Conservation (phyloP, 2,888 invertebrate genomes). For the Cantharis lateralis region DNA sequence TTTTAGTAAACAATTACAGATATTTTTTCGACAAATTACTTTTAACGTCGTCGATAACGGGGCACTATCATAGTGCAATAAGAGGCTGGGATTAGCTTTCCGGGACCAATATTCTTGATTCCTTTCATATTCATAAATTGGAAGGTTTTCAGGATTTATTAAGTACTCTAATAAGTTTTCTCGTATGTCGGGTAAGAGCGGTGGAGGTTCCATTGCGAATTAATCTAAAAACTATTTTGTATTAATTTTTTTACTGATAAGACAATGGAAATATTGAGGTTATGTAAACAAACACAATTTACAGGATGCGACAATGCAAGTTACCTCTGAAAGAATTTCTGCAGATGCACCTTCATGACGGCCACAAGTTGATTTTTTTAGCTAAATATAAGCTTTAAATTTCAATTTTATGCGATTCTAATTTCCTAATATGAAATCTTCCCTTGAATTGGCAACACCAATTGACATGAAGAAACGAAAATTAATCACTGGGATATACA, state of each 20-base stretch:
- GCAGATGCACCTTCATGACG: too few species aligned
- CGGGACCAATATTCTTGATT: slow-evolving; percentile 71
- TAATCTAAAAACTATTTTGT: slow-evolving; percentile 1
- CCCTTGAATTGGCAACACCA: too few species aligned
- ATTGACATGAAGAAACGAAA: too few species aligned
- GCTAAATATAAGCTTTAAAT: too few species aligned
- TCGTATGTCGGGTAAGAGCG: slow-evolving; percentile 68
- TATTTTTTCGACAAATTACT: slow-evolving; percentile 45
- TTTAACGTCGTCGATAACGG: slow-evolving; percentile 60
- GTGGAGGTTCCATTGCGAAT: slow-evolving; percentile 54
- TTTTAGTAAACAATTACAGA: slow-evolving; percentile 6
- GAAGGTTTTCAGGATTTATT: slow-evolving; percentile 69
- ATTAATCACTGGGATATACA: too few species aligned
- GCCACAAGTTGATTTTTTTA: too few species aligned
- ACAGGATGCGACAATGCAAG: neutral
- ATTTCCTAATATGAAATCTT: too few species aligned
- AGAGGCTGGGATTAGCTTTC: slow-evolving; percentile 59
- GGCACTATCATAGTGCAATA: slow-evolving; percentile 59
- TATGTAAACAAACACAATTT: neutral
- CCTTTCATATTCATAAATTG: slow-evolving; percentile 73
- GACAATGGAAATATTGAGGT: neutral
- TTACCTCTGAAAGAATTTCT: too few species aligned
- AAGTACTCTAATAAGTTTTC: slow-evolving; percentile 70
- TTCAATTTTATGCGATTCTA: too few species aligned
- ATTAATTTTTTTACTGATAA: neutral